Conservation (phyloP, 1,140 invertebrate genomes). For the Helicoverpa zea region DNA sequence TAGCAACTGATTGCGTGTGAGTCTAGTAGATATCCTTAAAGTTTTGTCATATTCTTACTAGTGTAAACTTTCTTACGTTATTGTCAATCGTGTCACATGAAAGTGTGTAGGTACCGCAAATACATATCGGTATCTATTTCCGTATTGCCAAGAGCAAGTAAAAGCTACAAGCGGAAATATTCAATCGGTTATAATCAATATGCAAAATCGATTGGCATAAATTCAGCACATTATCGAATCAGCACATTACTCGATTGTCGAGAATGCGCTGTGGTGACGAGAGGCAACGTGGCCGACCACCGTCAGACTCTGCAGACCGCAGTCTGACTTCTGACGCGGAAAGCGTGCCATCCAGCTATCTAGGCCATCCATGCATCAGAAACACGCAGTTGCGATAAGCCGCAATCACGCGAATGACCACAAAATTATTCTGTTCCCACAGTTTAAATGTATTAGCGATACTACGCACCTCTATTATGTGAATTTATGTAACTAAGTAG, state of each 20-base stretch:
- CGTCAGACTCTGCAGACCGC: neutral
- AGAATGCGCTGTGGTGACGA: constrained; percentile 30
- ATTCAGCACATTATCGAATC: constrained; percentile 27
- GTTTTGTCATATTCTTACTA: neutral
- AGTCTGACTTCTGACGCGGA: constrained; percentile 19
- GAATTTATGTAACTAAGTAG: constrained; percentile 29
- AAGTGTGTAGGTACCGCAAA: neutral
- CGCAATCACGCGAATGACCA: constrained; percentile 42
- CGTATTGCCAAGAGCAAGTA: neutral
- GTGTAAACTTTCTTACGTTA: constrained; percentile 21
- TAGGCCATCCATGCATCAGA: constrained; percentile 48
- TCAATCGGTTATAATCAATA: neutral
- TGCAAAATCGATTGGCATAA: constrained; percentile 1
- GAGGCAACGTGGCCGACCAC: constrained; percentile 6
- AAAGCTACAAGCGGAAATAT: neutral
- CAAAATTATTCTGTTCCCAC: constrained; percentile 42
- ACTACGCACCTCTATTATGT: constrained; percentile 25
- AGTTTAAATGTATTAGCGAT: constrained; percentile 36
- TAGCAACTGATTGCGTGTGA: neutral
- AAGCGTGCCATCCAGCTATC: constrained; percentile 31
- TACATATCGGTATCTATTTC: neutral
- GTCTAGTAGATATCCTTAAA: neutral
- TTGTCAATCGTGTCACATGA: neutral
- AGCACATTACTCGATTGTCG: constrained; percentile 6
- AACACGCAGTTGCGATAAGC: constrained; percentile 26